Base-by-base conservation (phyloP, 2,888 invertebrate species). In the Hypolimnas misippus region DNA sequence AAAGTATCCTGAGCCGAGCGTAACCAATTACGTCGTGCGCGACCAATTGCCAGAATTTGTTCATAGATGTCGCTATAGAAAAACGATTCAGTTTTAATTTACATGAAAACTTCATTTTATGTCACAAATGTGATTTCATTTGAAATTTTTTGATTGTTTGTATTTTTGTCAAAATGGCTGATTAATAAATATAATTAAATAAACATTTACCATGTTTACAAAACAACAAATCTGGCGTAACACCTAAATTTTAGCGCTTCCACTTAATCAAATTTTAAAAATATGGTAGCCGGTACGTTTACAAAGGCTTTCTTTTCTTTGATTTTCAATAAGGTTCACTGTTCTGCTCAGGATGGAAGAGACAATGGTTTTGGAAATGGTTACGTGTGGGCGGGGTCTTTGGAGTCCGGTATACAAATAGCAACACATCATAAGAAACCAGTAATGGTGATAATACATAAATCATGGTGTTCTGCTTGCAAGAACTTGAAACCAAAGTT, bases 401-500 rank as follows among this genome's bases (percentile, higher is more conserved):
- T 92, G 40, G 86, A 90, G 64, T 88, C 89, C 0, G 92, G 89
- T 12, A 57, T 89, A 21, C 82, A 83, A 69, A 86, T 87, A 65
- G 91, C 90, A 3, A 76, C 77, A 1, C 76, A 84, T 66, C 90
- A 89, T 64, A 78, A 82, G 55, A 95, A 94, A 74, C 95, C 95
- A 0, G 75, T 94, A 42, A 94, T 95, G 93, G 78, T 95, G 0
- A 86, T 95, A 1, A 93, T 95, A 33, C 95, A 95, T 77, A 95
- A 94, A 76, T 88, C 93, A 0, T 94, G 94, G 93, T 95, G 95
- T 78, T 89, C 93, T 1, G 94, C 94, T 2, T 95, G 95, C 74
- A 93, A 93, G 79, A 93, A 92, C 55, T 81, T 95, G 65, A 94
- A 94, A 74, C 93, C 94, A 0, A 93, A 93, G 75, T 94, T 95